phyloP scores from a whole-genome alignment of 2,113 vertebrate genomes.

The Trematocara variabile region DNA sequence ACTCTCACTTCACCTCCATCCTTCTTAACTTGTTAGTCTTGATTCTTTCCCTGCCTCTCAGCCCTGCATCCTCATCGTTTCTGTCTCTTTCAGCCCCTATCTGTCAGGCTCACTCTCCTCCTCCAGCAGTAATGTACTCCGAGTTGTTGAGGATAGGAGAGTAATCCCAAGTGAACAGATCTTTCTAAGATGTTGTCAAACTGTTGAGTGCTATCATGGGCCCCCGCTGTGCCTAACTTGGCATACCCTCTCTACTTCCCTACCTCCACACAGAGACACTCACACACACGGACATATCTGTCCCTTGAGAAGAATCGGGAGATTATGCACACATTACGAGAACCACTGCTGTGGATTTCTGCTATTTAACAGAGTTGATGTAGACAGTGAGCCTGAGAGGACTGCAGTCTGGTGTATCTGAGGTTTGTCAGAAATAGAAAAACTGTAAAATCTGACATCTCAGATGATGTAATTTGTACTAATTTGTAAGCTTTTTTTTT shows the following conservation, averaged over 20 bases:
- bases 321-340: neutral
- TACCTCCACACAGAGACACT: neutral
- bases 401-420: neutral
- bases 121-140: slow-evolving; percentile 25
- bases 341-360: slow-evolving; percentile 26
- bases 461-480: neutral
- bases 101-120: slow-evolving; percentile 3
- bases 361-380: slow-evolving; percentile 23
- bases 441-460: neutral
- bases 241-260: slow-evolving; percentile 1
- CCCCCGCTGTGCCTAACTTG: slow-evolving; percentile 53
- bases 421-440: neutral
- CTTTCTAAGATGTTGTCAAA: slow-evolving; percentile 62
- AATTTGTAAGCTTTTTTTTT: neutral
- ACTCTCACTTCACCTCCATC: neutral
- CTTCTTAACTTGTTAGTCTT: neutral
- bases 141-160: slow-evolving; percentile 34
- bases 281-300: neutral
- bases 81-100: neutral
- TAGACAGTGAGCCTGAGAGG: neutral
- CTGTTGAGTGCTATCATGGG: slow-evolving; percentile 35
- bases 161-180: slow-evolving; percentile 46
- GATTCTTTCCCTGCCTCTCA: neutral
- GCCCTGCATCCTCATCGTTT: neutral
- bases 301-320: neutral